Conservation (phyloP, 2,797 vertebrate genomes). For the Sebastiscus tertius region DNA sequence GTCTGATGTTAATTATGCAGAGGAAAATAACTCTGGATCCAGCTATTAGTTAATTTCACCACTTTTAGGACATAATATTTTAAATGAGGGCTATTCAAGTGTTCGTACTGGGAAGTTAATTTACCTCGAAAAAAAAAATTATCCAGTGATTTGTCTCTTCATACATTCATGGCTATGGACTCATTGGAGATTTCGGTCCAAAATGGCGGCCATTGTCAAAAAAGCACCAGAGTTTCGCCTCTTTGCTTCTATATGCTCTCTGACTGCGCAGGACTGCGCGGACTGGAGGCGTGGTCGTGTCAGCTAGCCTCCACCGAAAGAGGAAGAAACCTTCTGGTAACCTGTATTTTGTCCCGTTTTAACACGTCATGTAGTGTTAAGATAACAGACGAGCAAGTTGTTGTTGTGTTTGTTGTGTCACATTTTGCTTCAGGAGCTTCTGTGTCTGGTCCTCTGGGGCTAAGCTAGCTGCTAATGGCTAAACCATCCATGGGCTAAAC, state of each 20-base stretch:
- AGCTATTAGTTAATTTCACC: fast-evolving
- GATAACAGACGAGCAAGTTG: background rate
- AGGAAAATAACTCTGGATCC: no score
- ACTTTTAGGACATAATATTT: no score
- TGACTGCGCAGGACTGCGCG: fast-evolving
- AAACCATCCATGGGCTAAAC: background rate
- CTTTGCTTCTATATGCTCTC: background rate
- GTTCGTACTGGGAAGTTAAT: no score
- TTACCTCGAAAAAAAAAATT: no score
- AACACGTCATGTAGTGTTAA: no score
- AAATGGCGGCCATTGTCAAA: no score
- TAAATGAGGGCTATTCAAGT: fast-evolving
- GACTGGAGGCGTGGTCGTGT: background rate
- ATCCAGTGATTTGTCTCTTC: no score
- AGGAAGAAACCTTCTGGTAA: background rate
- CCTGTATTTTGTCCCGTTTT: fast-evolving
- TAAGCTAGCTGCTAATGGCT: background rate
- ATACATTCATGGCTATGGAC: no score
- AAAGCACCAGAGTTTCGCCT: background rate
- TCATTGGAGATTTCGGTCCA: no score
- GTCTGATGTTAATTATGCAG: background rate
- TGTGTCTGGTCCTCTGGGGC: no score
- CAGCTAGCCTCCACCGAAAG: background rate
- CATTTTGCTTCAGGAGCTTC: background rate
- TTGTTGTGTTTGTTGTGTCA: background rate